Evolutionary conservation across 2,888 invertebrate genomes (phyloP).

Genomic region (Caenorhabditis angaria): DNA sequence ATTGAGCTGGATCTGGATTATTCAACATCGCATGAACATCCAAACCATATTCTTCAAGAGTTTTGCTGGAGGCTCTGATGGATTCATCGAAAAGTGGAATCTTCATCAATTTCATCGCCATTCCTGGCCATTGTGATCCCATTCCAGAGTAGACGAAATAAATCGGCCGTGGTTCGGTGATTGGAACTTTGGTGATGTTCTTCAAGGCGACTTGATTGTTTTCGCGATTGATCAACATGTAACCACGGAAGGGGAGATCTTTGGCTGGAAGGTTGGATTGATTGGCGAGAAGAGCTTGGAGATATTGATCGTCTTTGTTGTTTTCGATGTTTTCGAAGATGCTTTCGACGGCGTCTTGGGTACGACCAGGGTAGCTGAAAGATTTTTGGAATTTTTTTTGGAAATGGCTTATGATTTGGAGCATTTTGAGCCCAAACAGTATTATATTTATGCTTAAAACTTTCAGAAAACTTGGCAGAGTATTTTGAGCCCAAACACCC

Average conservation of each 20-base stretch:
- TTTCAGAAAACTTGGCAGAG: too few relatives aligned
- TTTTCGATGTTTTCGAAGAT: conserved; percentile 70
- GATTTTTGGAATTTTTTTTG: conserved; percentile 8
- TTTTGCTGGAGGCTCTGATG: conserved; percentile 75
- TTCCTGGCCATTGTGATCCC: conserved; percentile 97
- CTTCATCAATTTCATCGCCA: conserved; percentile 86
- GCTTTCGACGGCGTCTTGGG: conserved; percentile 74
- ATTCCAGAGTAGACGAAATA: conserved; percentile 97
- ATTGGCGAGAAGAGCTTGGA: conserved; percentile 65
- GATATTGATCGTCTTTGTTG: conserved; percentile 56
- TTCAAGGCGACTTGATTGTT: conserved; percentile 51
- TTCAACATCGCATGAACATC: conserved; percentile 86
- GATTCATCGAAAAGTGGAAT: conserved; percentile 85
- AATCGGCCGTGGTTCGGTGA: conserved; percentile 76
- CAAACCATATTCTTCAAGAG: conserved; percentile 82
- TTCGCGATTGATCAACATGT: conserved; percentile 79
- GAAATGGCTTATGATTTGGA: too few relatives aligned
- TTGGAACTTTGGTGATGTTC: conserved; percentile 66
- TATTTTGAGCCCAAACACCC: too few relatives aligned
- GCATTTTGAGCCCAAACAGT: too few relatives aligned
- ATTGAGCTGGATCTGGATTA: conserved; percentile 78
- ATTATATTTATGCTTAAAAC: too few relatives aligned
- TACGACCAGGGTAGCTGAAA: conserved; percentile 80
- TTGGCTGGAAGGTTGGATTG: conserved; percentile 79
- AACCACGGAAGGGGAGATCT: conserved; percentile 81